A percentile compares a stretch with the other conserved stretches of the same genome.
Conservation (phyloP, 1,140 invertebrate genomes). For the Solenopsis fugax region DNA sequence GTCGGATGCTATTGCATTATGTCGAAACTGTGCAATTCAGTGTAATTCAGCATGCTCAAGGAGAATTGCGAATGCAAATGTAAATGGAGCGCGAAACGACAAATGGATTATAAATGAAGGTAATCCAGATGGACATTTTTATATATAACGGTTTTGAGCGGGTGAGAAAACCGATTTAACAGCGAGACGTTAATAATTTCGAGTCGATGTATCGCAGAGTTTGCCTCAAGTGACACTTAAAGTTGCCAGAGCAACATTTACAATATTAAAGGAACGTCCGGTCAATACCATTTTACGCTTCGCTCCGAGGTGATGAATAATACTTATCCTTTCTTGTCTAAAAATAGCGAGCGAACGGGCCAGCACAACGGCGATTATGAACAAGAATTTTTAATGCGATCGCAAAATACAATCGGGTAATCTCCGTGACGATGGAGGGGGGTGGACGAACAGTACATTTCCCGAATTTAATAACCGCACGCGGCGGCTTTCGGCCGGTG, state of each 20-base stretch:
- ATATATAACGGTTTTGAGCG: constrained; percentile 46
- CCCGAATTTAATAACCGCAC: constrained; percentile 36
- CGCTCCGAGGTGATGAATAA: too few species aligned
- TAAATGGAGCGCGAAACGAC: constrained; percentile 42
- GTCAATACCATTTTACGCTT: not conserved
- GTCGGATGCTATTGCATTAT: constrained; percentile 5
- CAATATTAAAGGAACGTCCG: not conserved
- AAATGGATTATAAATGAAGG: constrained; percentile 68
- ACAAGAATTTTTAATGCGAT: not conserved
- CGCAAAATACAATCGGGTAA: not conserved
- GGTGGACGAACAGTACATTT: not conserved
- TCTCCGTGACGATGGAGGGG: not conserved
- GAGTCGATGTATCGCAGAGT: not conserved
- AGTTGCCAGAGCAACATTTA: not conserved
- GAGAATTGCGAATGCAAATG: constrained; percentile 38
- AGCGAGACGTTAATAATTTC: constrained; percentile 23
- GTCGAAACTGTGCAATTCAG: constrained; percentile 7
- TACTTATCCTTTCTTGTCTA: not conserved
- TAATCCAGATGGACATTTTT: constrained; percentile 68
- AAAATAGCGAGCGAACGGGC: not conserved
- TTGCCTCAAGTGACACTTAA: not conserved
- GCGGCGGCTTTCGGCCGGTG: not conserved
- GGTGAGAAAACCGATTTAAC: constrained; percentile 24
- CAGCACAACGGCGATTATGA: not conserved
- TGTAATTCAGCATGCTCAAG: constrained; percentile 12